Percentiles rank a stretch among this genome's conserved stretches.
Conservation (phyloP, 2,888 invertebrate genomes). For the Chorisops tibialis region DNA sequence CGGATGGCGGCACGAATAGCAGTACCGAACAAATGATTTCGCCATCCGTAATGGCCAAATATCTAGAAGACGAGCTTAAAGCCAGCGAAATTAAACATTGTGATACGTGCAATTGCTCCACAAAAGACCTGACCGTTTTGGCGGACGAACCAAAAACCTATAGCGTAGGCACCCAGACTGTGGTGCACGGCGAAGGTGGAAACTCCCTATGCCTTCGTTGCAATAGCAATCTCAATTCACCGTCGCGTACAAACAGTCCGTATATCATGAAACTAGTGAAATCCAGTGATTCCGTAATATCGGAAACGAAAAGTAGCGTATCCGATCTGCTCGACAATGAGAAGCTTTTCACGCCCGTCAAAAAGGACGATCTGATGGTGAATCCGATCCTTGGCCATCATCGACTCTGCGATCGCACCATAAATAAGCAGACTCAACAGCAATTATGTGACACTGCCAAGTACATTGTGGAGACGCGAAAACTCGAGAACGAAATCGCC, state of each 20-base stretch:
- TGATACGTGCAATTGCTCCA: constrained; percentile 73
- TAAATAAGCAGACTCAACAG: constrained; percentile 34
- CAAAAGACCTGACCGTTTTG: constrained; percentile 53
- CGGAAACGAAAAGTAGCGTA: constrained; percentile 52
- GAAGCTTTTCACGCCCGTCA: constrained; percentile 48
- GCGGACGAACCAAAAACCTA: constrained; percentile 59
- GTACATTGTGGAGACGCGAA: constrained; percentile 34
- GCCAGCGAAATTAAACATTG: constrained; percentile 75
- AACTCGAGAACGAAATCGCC: constrained; percentile 18
- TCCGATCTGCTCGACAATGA: constrained; percentile 49
- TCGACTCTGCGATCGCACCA: constrained; percentile 57
- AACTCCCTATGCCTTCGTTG: constrained; percentile 59
- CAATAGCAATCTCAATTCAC: constrained; percentile 57
- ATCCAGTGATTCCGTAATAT: constrained; percentile 52
- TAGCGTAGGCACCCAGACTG: constrained; percentile 65
- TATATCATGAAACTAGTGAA: constrained; percentile 51
- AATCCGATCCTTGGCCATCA: constrained; percentile 59
- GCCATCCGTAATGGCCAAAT: constrained; percentile 87
- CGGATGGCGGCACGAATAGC: constrained; percentile 24
- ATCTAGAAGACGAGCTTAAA: constrained; percentile 83
- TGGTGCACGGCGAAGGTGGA: constrained; percentile 52
- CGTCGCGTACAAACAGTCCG: constrained; percentile 51
- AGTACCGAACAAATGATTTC: constrained; percentile 58
- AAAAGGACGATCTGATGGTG: constrained; percentile 52
- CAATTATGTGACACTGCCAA: constrained; percentile 37